Conservation (phyloP, 2,888 invertebrate genomes). For the Terebella lapidaria region DNA sequence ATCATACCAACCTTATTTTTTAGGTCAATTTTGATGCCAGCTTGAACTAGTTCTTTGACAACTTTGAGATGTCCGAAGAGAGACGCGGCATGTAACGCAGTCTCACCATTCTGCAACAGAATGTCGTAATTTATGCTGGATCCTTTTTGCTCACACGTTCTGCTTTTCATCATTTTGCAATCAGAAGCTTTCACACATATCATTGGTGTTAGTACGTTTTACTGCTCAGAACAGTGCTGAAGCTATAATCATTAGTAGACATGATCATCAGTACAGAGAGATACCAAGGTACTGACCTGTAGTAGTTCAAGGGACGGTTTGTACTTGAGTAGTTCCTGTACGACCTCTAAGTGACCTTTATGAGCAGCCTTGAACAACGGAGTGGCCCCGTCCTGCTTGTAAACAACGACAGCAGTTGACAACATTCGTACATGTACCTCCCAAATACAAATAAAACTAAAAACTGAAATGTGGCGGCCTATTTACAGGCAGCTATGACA, state of each 20-base stretch:
- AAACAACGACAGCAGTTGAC: no score
- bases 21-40: slow-evolving; percentile 65
- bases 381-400: slow-evolving; percentile 59
- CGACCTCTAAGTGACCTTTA: slow-evolving; percentile 85
- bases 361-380: slow-evolving; percentile 92
- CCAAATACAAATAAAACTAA: background rate
- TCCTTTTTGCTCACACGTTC: no score
- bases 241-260: no score
- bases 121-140: slow-evolving; percentile 7
- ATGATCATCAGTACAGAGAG: background rate
- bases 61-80: slow-evolving; percentile 80
- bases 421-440: background rate
- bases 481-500: no score
- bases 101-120: slow-evolving; percentile 79
- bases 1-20: slow-evolving; percentile 63
- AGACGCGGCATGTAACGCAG: slow-evolving; percentile 83
- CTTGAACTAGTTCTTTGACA: slow-evolving; percentile 69
- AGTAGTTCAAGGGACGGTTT: slow-evolving; percentile 61
- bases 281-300: slow-evolving; percentile 60
- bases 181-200: no score
- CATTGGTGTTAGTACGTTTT: no score
- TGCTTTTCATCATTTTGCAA: no score
- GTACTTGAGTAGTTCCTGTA: slow-evolving; percentile 67
- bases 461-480: background rate
- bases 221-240: no score